A percentile compares a stretch with the other conserved stretches of the same genome.
Evolutionary conservation across 2,888 invertebrate species (phyloP).

Genomic region (Drosophila infuscata): DNA sequence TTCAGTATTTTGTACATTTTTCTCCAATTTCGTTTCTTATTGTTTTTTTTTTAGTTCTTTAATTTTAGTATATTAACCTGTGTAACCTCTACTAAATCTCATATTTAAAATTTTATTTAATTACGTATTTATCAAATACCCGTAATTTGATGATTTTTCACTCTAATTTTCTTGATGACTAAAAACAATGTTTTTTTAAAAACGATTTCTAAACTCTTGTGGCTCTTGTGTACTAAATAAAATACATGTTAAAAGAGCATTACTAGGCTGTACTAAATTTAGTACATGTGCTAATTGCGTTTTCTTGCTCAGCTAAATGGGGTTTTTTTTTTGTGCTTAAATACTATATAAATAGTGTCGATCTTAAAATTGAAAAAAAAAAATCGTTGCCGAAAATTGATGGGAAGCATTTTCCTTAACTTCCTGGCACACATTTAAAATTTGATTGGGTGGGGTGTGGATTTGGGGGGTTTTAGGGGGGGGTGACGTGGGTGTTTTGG

Average conservation of each 20-base stretch:
- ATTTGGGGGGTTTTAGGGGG: background rate
- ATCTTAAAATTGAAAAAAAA: conserved; percentile 33
- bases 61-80: background rate
- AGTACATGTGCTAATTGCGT: conserved; percentile 46
- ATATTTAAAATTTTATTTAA: background rate
- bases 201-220: background rate
- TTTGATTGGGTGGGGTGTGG: background rate
- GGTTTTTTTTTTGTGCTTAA: conserved; percentile 16
- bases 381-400: conserved; percentile 33
- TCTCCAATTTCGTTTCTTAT: background rate
- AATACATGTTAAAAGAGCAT: too few relatives aligned
- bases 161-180: background rate
- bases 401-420: conserved; percentile 8
- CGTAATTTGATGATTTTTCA: background rate
- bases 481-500: background rate
- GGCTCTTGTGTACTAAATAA: background rate
- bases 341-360: conserved; percentile 27
- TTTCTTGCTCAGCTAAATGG: conserved; percentile 1
- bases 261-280: conserved; percentile 21
- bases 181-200: background rate
- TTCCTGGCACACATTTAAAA: conserved; percentile 28
- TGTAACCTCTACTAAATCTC: background rate
- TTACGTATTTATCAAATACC: background rate
- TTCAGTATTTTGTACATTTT: background rate
- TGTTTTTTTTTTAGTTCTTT: background rate